A percentile compares a stretch with the other conserved stretches of the same genome.
phyloP scores from a whole-genome alignment of 2,113 vertebrate genomes.

The Bubalus kerabau region DNA sequence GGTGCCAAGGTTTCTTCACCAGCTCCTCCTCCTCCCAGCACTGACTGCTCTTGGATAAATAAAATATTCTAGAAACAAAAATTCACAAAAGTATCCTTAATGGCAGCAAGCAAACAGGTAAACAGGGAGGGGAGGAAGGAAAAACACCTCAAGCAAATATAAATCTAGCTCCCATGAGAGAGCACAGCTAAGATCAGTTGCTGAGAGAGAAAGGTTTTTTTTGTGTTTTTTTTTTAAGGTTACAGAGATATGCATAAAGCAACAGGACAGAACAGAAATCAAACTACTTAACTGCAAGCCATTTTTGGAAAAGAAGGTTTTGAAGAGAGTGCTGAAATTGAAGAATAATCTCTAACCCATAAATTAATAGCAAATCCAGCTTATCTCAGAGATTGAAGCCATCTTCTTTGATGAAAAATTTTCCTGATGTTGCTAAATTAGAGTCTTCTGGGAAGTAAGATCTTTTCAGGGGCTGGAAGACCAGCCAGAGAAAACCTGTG shows the following conservation, averaged over 20 bases:
- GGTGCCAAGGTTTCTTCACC: background rate
- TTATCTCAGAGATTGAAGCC: background rate
- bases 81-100: background rate
- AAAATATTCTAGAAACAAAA: background rate
- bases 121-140: background rate
- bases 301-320: background rate
- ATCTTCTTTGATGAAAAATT: background rate
- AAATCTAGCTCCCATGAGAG: background rate
- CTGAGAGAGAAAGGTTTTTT: background rate
- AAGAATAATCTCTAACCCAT: background rate
- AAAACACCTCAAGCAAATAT: background rate
- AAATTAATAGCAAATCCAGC: background rate
- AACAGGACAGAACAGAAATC: background rate
- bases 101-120: background rate
- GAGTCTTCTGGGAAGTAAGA: background rate
- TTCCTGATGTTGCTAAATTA: background rate
- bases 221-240: background rate
- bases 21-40: background rate
- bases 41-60: background rate
- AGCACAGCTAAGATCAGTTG: background rate
- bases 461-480: background rate
- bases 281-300: background rate
- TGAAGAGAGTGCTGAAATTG: background rate
- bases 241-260: background rate
- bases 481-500: background rate